These are phyloP conservation scores for Calycopis cecrops DNA, from an alignment of 1,140 invertebrate genomes.

Conservation along the genomic window DNA sequence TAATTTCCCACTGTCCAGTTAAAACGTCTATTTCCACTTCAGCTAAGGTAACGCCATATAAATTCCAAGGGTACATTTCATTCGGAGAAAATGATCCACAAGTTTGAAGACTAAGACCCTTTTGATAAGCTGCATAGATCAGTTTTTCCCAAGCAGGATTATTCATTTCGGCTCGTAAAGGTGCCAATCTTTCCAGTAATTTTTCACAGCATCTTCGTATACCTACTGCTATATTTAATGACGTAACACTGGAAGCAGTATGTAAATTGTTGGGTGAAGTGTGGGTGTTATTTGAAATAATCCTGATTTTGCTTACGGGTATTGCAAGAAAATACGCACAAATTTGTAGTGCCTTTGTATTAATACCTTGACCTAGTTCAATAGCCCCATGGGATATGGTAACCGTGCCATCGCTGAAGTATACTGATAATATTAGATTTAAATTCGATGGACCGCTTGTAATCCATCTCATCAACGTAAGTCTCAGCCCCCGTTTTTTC, in stretches of 20 bases:
- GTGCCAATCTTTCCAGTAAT: constrained; percentile 76
- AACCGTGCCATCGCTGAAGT: constrained; percentile 85
- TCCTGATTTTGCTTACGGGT: constrained; percentile 79
- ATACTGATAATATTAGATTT: constrained; percentile 81
- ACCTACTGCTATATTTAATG: constrained; percentile 67
- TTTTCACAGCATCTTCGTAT: constrained; percentile 79
- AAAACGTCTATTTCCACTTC: constrained; percentile 88
- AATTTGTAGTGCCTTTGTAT: constrained; percentile 79
- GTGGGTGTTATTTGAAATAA: constrained; percentile 76
- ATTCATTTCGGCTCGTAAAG: constrained; percentile 74
- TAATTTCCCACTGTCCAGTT: constrained; percentile 83
- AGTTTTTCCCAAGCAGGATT: constrained; percentile 79
- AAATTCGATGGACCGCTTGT: constrained; percentile 69
- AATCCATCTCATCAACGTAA: constrained; percentile 79
- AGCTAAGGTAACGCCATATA: constrained; percentile 77
- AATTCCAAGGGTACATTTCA: constrained; percentile 73
- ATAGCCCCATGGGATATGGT: constrained; percentile 84
- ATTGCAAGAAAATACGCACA: constrained; percentile 84
- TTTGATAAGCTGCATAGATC: constrained; percentile 70
- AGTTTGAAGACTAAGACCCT: constrained; percentile 78
- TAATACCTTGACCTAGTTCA: constrained; percentile 88
- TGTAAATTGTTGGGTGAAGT: constrained; percentile 71
- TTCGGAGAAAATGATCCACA: constrained; percentile 69
- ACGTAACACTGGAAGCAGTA: constrained; percentile 77
- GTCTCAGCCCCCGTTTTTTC: too few species aligned